Evolutionary conservation across 1,140 invertebrate species (phyloP), one percentile per base, ranked within the genome.

Genomic region (Carcinoscorpius rotundicauda): DNA sequence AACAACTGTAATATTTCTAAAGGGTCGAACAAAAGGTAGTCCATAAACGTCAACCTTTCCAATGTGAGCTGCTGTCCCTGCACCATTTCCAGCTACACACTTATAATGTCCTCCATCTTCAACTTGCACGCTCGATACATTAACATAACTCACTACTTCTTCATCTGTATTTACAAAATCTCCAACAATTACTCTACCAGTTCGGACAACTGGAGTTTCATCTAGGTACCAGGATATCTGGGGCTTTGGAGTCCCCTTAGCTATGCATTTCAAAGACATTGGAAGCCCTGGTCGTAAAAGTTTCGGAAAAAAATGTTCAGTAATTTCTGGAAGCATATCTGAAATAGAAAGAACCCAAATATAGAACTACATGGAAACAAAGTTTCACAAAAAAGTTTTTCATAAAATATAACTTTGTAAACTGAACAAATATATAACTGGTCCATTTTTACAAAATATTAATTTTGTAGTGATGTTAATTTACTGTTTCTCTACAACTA

Each of bases 201-300:
- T 70, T 60, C 73, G 73, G 0, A 73, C 72, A 4, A 81, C 64
- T 3, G 70, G 70, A 51, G 73, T 71, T n/a, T 73, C 78, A 66
- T 80, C 79, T 5, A 80, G 71, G 1, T 69, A 72, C 80, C 80
- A 81, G 1, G 69, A 69, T 10, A 81, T 74, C 59, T 70, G 89
- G 60, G 94, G 94, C 9, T 89, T 89, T 5, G 93, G 94, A 76
- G 94, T 96, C 60, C 91, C 91, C 9, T 86, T 85, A 2, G 88
- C 88, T 5, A 85, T 82, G 76, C 88, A 91, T 72, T 87, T 87
- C 5, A 97, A 79, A 66, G 88, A 88, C 9, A 93, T 85, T 59
- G 85, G 85, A 49, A 88, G 87, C 55, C 91, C 90, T 0, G 91
- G 90, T 29, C 29, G 29, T 29, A 29, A 29, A 29, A 29, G 29